Evolutionary conservation across 2,888 invertebrate genomes (phyloP), one percentile per base, ranked within the genome.

Genomic region (Fissipunctia ypsillon): DNA sequence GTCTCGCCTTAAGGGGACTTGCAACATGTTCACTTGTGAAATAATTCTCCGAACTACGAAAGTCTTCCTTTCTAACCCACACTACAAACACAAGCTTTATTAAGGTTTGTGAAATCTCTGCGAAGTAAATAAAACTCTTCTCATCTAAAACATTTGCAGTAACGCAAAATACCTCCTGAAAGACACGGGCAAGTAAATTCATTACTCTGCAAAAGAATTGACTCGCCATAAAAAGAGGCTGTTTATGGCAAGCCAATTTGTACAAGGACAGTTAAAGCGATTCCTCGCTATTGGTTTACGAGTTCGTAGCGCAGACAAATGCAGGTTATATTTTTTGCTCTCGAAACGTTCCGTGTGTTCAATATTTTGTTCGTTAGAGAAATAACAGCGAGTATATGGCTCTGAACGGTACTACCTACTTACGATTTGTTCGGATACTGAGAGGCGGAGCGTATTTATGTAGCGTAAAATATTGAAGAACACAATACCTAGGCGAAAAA

Each of bases 181-280:
- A 57, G 61, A 10, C 14, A 63, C 41, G 80, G 50, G 22, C 50
- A 57, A 57, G 80, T 80, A 54, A 68, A 56, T 74, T 56, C 52
- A 64, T 59, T 67, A 80, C 43, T 45, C 12, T 52, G 61, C 35
- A 59, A 63, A 63, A 81, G 48, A 81, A 81, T 78, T 60, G 81
- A 25, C 16, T 81, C 43, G 31, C 43, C 31, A 69, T 76, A 76
- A 81, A 74, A 60, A 65, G 54, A 65, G 68, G 41, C 54, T 76
- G 69, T 69, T 76, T 76, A 69, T 76, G 35, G 81, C 81, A 78
- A 76, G 60, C 57, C 78, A 69, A 78, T 78, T 81, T 78, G 64
- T 76, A 65, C 50, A 73, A 78, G 52, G 78, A 68, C 76, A 69
- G 76, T 59, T 68, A 35, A 68, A 81, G 48, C 81, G 78, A 81